Evolutionary conservation across 2,113 vertebrate genomes (phyloP).

Genomic region (cattle (Bos taurus)): ARS-UCD2.0 NC_037346.1:53532001-53532500

Average conservation of each 20-base stretch:
- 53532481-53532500: background rate
- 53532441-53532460: background rate
- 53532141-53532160: background rate
- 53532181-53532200: background rate
- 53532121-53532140: background rate
- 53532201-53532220: background rate
- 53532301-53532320: background rate
- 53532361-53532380: background rate
- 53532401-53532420: background rate
- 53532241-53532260: background rate
- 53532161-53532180: background rate
- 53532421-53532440: background rate
- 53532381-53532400: background rate
- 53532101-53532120: background rate
- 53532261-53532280: background rate
- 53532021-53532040: background rate
- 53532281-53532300: background rate
- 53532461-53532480: background rate
- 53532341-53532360: background rate
- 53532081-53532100: background rate
- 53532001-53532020: background rate
- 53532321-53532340: background rate
- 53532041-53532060: background rate
- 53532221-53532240: accelerated
- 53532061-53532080: background rate